Evolutionary conservation across 2,888 invertebrate species (phyloP).

Genomic region (Drosophila putrida): DNA sequence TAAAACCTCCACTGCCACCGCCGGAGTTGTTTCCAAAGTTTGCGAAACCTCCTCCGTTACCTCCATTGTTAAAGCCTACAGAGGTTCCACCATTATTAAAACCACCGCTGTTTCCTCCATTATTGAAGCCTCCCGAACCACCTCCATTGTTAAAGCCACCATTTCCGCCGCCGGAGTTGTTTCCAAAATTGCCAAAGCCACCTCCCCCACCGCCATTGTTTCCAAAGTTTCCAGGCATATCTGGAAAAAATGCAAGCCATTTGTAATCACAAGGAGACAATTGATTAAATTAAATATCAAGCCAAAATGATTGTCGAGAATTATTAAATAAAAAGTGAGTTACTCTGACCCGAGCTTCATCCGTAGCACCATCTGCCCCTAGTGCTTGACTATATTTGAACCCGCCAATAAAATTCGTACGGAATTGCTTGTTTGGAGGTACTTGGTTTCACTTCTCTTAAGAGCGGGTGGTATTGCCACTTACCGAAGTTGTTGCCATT

Average conservation of each 20-base stretch:
- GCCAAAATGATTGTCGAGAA: slow-evolving; percentile 3
- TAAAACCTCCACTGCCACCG: slow-evolving; percentile 27
- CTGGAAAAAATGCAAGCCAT: slow-evolving; percentile 22
- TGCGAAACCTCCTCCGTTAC: slow-evolving; percentile 63
- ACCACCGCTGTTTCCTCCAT: slow-evolving; percentile 46
- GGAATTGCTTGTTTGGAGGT: slow-evolving; percentile 17
- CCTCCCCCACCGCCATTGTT: slow-evolving; percentile 67
- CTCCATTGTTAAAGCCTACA: slow-evolving; percentile 60
- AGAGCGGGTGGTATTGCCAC: slow-evolving; percentile 21
- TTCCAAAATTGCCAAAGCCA: slow-evolving; percentile 11
- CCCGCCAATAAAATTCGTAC: slow-evolving; percentile 6
- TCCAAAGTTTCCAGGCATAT: slow-evolving; percentile 48
- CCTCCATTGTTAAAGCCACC: slow-evolving; percentile 61
- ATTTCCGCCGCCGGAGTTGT: slow-evolving; percentile 58
- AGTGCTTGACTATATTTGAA: slow-evolving; percentile 6
- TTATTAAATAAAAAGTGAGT: slow-evolving; percentile 3
- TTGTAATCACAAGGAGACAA: not conserved
- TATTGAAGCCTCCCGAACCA: slow-evolving; percentile 53
- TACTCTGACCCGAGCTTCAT: slow-evolving; percentile 13
- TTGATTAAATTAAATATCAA: not conserved
- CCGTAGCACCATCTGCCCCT: slow-evolving; percentile 11
- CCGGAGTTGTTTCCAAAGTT: slow-evolving; percentile 59
- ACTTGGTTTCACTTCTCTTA: slow-evolving; percentile 11
- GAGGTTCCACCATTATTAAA: slow-evolving; percentile 49
- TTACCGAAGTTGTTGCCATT: slow-evolving; percentile 67